Evolutionary conservation across 2,888 invertebrate species (phyloP).

Genomic region (Cristatella mucedo): DNA sequence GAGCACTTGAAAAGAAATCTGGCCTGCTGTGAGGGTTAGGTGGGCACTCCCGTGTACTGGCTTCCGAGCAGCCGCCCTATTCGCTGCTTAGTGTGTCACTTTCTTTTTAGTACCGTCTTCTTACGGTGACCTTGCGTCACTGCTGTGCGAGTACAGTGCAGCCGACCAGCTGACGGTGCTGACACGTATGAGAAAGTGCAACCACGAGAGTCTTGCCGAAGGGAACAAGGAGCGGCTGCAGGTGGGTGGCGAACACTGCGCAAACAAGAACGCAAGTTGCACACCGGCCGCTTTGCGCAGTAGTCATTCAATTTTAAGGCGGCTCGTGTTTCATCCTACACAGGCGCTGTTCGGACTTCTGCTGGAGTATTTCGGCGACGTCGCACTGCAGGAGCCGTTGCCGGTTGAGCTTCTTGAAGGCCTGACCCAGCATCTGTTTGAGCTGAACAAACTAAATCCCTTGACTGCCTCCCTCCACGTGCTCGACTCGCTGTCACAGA

Average conservation of each 20-base stretch:
- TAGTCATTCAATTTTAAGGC: not conserved
- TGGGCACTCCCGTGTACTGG: no score
- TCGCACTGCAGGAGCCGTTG: constrained; percentile 38
- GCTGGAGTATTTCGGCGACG: constrained; percentile 59
- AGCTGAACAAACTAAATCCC: constrained; percentile 55
- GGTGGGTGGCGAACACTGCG: constrained; percentile 16
- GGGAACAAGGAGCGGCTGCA: constrained; percentile 61
- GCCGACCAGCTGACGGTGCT: constrained; percentile 55
- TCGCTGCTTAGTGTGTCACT: no score
- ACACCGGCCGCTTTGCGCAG: not conserved
- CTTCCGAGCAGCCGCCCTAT: no score
- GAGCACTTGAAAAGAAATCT: no score
- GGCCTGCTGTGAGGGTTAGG: no score
- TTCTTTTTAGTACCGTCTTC: no score
- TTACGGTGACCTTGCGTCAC: constrained; percentile 49
- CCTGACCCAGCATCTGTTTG: constrained; percentile 44
- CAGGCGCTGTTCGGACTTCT: constrained; percentile 55
- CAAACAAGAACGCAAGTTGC: not conserved
- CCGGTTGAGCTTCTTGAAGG: constrained; percentile 26
- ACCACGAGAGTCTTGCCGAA: constrained; percentile 62
- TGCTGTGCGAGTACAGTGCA: constrained; percentile 48
- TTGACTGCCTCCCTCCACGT: constrained; percentile 51
- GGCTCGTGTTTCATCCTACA: no score
- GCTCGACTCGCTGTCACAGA: constrained; percentile 55
- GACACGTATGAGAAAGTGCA: constrained; percentile 67